phyloP scores from a whole-genome alignment of 2,888 invertebrate species.

The Elegia similella region DNA sequence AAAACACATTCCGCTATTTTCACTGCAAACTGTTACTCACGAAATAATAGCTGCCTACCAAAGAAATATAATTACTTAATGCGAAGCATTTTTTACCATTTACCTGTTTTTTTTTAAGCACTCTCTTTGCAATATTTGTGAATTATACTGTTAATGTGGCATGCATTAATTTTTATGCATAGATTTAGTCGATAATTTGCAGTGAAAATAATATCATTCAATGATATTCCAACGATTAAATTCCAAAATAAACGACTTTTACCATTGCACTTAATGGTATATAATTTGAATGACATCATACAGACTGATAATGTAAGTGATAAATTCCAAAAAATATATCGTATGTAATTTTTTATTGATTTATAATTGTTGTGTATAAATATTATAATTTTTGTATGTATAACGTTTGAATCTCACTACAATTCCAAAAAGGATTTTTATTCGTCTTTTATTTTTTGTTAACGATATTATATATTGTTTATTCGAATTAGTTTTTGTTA shows the following conservation, averaged over 20 bases:
- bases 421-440: conserved; percentile 32
- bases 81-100: not conserved
- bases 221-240: conserved; percentile 15
- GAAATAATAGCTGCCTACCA: conserved; percentile 3
- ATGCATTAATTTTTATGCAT: no score
- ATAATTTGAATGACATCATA: conserved; percentile 8
- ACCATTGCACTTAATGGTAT: not conserved
- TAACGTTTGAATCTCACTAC: conserved; percentile 31
- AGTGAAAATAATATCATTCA: conserved; percentile 9
- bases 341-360: conserved; percentile 14
- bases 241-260: not conserved
- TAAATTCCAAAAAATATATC: conserved; percentile 23
- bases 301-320: conserved; percentile 26
- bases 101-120: no score
- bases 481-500: conserved; percentile 13
- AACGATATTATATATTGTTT: conserved; percentile 25
- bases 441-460: conserved; percentile 26
- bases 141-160: no score
- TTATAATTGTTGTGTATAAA: conserved; percentile 6
- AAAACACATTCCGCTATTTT: conserved; percentile 9
- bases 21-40: conserved; percentile 15
- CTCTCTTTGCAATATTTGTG: no score
- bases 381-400: conserved; percentile 19
- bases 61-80: not conserved
- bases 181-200: conserved; percentile 2